Evolutionary conservation across 2,797 vertebrate genomes (phyloP).

Genomic region (Darevskia mixta): DNA sequence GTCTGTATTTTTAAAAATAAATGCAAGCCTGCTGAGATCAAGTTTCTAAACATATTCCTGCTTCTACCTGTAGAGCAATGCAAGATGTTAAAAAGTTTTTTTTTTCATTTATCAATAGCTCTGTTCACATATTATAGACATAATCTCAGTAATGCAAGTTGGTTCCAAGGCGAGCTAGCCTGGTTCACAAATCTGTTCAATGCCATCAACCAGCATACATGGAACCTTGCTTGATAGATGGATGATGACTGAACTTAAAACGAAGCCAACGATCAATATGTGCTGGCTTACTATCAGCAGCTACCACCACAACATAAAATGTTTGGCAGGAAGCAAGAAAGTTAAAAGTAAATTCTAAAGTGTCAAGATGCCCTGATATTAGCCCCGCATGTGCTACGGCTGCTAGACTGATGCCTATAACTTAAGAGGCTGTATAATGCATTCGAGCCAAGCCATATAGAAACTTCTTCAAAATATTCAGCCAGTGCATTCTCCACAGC

Average conservation of each 20-base stretch:
- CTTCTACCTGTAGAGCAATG: background rate
- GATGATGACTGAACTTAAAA: constrained; percentile 46
- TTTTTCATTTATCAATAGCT: constrained; percentile 29
- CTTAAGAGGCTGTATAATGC: constrained; percentile 30
- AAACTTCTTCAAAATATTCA: constrained; percentile 28
- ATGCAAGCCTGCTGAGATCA: constrained; percentile 20
- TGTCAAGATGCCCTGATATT: background rate
- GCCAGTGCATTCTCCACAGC: background rate
- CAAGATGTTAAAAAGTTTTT: background rate
- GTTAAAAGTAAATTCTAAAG: constrained; percentile 47
- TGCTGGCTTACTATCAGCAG: constrained; percentile 36
- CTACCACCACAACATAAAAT: constrained; percentile 6
- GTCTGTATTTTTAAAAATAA: background rate
- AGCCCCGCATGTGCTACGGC: constrained; percentile 21
- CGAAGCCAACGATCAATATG: constrained; percentile 35
- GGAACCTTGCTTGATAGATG: constrained; percentile 42
- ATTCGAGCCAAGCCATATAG: background rate
- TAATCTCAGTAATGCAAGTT: background rate
- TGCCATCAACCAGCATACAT: constrained; percentile 23
- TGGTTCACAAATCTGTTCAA: constrained; percentile 29
- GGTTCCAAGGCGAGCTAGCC: constrained; percentile 6
- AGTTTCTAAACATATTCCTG: background rate
- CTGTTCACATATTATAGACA: constrained; percentile 13
- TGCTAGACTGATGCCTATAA: constrained; percentile 23
- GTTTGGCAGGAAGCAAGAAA: constrained; percentile 31